Evolutionary conservation across 2,113 vertebrate genomes (phyloP), one percentile per base, ranked within the genome.

Genomic region (Paracyprichromis sp.): DNA sequence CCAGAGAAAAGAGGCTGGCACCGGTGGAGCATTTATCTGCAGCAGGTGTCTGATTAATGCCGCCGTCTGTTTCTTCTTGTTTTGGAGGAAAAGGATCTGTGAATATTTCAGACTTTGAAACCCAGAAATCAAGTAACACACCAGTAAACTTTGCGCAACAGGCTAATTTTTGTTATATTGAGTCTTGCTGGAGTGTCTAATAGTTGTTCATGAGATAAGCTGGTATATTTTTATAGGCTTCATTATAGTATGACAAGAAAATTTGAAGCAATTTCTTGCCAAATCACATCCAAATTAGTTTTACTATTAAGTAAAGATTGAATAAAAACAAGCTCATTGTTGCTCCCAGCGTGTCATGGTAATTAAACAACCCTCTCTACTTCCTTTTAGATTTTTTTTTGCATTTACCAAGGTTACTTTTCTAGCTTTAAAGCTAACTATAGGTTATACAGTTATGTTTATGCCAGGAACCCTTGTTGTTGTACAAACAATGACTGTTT

Each of bases 31-130:
- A 31, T 84, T 86, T 91, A 85, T 93, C 86, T 85, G 69, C 80
- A 85, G 90, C 91, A 94, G 87, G 90, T 90, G 86, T 89, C 86
- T 88, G 90, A 90, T 92, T 90, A 88, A 88, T 83, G 40, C 52
- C 36, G 52, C 71, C 4, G 86, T 80, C 88, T 85, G 86, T 83
- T 86, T 86, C 56, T 81, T 53, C 63, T 84, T 50, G 85, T 86
- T 91, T 52, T 73, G 45, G 82, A 80, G 43, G 17, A 31, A 92
- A 61, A 83, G 8, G 71, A 63, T 59, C 5, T n/a, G 84, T 66
- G 69, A 31, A 29, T 57, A 50, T 17, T 40, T 73, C 45, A 66
- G 56, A 50, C 36, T 86, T 45, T 63, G 31, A 79, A 66, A 34
- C 43, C 14, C 7, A 56, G 8, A 43, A 50, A 61, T 31, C 21